phyloP scores from a whole-genome alignment of 1,140 invertebrate genomes.

The Diorhabda elongata region DNA sequence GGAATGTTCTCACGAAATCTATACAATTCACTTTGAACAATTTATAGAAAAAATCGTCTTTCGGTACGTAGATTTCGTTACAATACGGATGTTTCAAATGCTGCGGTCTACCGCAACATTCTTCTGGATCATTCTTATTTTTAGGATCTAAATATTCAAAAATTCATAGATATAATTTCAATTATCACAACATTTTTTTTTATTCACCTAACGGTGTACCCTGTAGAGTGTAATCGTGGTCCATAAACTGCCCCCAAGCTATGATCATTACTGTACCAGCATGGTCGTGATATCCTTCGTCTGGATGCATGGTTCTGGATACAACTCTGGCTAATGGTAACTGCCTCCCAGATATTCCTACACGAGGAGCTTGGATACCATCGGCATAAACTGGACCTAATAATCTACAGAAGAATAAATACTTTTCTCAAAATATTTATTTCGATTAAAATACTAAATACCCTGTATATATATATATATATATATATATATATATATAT shows the following conservation, averaged over 20 bases:
- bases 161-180: neutral
- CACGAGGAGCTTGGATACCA: constrained; percentile 75
- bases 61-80: constrained; percentile 83
- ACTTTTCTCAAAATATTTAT: neutral
- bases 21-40: constrained; percentile 79
- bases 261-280: constrained; percentile 91
- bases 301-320: constrained; percentile 84
- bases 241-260: constrained; percentile 92
- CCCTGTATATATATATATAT: too few species aligned
- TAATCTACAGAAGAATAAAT: constrained; percentile 51
- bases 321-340: constrained; percentile 79
- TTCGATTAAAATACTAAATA: too few species aligned
- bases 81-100: constrained; percentile 86
- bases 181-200: constrained; percentile 5
- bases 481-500: too few species aligned
- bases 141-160: constrained; percentile 61
- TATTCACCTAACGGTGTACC: constrained; percentile 74
- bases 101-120: constrained; percentile 74
- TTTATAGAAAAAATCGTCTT: constrained; percentile 88
- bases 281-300: constrained; percentile 88
- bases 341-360: constrained; percentile 66
- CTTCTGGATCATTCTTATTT: constrained; percentile 81
- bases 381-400: constrained; percentile 75
- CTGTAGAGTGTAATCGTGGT: constrained; percentile 88
- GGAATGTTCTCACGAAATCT: constrained; percentile 84